These are phyloP conservation scores for Pogonocichla stellata DNA, from an alignment of 2,113 vertebrate genomes.

Conservation along the genomic window DNA sequence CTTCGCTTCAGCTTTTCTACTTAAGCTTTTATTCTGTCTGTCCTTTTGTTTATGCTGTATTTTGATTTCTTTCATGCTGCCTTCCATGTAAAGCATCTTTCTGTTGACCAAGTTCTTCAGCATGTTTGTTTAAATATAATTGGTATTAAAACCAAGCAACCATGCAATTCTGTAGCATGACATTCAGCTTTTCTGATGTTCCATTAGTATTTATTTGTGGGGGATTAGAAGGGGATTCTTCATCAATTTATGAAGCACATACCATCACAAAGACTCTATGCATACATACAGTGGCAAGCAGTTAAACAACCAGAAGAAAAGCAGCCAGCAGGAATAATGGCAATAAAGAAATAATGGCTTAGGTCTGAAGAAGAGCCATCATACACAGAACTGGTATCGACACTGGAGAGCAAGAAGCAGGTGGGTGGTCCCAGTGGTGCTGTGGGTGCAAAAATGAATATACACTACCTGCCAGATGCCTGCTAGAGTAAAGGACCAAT, in stretches of 20 bases:
- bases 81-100: background rate
- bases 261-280: background rate
- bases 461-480: slow-evolving; percentile 38
- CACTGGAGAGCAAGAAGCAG: slow-evolving; percentile 49
- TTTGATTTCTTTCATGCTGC: background rate
- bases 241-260: background rate
- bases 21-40: background rate
- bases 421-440: slow-evolving; percentile 59
- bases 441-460: slow-evolving; percentile 50
- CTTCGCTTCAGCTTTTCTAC: background rate
- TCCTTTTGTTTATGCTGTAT: background rate
- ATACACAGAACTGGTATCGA: background rate
- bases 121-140: background rate
- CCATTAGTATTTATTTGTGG: background rate
- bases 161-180: background rate
- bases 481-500: slow-evolving; percentile 51
- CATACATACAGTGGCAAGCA: background rate
- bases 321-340: background rate
- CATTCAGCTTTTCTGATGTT: background rate
- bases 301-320: background rate
- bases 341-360: background rate
- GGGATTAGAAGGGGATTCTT: background rate
- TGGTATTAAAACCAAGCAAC: background rate
- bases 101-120: background rate
- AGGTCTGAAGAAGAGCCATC: background rate